A percentile compares a stretch with the other conserved stretches of the same genome.
Evolutionary conservation across 2,113 vertebrate species (phyloP).

Genomic region (Cervus canadensis): DNA sequence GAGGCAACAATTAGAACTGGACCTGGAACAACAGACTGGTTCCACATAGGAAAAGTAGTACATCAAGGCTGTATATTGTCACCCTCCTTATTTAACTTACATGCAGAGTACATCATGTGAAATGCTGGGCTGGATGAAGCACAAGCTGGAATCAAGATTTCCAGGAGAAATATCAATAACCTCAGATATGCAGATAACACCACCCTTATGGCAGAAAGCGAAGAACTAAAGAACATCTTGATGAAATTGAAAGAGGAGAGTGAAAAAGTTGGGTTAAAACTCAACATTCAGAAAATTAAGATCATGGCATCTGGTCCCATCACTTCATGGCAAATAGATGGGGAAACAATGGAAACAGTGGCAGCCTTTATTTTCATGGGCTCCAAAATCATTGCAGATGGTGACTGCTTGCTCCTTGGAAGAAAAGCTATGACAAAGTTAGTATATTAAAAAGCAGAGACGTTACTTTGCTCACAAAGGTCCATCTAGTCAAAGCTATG

Average conservation of each 20-base stretch:
- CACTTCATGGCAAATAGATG: not conserved
- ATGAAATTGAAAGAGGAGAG: not conserved
- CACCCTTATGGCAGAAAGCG: not conserved
- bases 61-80: not conserved
- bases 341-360: not conserved
- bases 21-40: not conserved
- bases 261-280: not conserved
- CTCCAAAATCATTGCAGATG: not conserved
- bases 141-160: not conserved
- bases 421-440: not conserved
- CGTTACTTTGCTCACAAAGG: not conserved
- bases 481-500: not conserved
- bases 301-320: not conserved
- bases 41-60: not conserved
- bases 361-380: not conserved
- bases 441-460: not conserved
- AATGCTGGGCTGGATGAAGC: not conserved
- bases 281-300: not conserved
- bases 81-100: not conserved
- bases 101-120: not conserved
- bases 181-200: not conserved
- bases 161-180: not conserved
- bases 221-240: not conserved
- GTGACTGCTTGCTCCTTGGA: not conserved
- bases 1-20: not conserved